Conservation (phyloP, 2,888 invertebrate species). For the Steinernema scapterisci region DNA sequence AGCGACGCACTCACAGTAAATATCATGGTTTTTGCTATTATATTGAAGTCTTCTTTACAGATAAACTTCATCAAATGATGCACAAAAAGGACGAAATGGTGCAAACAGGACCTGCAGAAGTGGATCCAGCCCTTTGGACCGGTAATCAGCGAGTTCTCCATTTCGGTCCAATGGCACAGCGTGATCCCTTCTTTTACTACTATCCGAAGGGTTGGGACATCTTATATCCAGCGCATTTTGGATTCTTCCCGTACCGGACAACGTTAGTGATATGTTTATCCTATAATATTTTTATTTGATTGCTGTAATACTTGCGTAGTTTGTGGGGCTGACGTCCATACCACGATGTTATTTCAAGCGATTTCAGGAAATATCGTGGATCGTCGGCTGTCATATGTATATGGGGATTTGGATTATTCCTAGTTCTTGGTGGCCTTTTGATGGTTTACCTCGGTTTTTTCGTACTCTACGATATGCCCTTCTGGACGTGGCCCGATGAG, state of each 20-base stretch:
- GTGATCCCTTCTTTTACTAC: slow-evolving; percentile 67
- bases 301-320: no score
- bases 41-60: slow-evolving; percentile 43
- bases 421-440: slow-evolving; percentile 61
- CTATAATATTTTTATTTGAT: no score
- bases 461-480: slow-evolving; percentile 58
- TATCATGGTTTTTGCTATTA: slow-evolving; percentile 22
- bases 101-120: slow-evolving; percentile 60
- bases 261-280: slow-evolving; percentile 49
- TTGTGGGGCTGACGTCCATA: background rate
- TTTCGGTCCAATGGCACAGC: slow-evolving; percentile 67
- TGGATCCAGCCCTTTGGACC: slow-evolving; percentile 66
- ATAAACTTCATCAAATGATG: slow-evolving; percentile 61
- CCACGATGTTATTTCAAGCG: background rate
- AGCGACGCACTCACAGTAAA: slow-evolving; percentile 64
- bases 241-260: slow-evolving; percentile 68
- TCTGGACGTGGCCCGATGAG: slow-evolving; percentile 62
- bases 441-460: slow-evolving; percentile 65
- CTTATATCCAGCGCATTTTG: slow-evolving; percentile 67
- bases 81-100: slow-evolving; percentile 67
- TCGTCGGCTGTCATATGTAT: slow-evolving; percentile 63
- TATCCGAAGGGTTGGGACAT: slow-evolving; percentile 64
- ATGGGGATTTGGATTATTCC: slow-evolving; percentile 66
- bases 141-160: slow-evolving; percentile 67
- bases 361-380: slow-evolving; percentile 67